Evolutionary conservation across 2,888 invertebrate genomes (phyloP).

Genomic region (Pheosia tremula): DNA sequence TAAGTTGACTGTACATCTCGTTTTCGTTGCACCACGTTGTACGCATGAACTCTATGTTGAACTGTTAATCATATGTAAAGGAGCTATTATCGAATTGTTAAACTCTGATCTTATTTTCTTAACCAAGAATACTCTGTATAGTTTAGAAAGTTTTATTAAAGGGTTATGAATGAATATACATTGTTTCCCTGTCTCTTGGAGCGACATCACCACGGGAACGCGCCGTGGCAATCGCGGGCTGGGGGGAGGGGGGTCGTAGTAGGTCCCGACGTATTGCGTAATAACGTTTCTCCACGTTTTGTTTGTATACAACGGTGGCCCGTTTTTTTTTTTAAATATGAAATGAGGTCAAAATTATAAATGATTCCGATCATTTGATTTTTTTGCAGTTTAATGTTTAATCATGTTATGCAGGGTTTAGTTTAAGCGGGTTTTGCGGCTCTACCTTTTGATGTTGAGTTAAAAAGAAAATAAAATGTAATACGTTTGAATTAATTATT

Average conservation of each 20-base stretch:
- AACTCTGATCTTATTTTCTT: constrained; percentile 3
- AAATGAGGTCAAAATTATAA: too few relatives aligned
- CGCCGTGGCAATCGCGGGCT: constrained; percentile 22
- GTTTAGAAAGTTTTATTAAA: constrained; percentile 49
- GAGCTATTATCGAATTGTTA: constrained; percentile 14
- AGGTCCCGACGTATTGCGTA: constrained; percentile 30
- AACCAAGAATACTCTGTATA: constrained; percentile 39
- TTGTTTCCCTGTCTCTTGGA: constrained; percentile 37
- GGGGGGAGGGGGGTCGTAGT: constrained; percentile 34
- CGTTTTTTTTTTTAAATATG: background rate
- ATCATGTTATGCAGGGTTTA: too few relatives aligned
- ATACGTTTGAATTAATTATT: too few relatives aligned
- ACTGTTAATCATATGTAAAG: constrained; percentile 14
- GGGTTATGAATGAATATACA: constrained; percentile 51
- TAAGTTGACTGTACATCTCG: too few relatives aligned
- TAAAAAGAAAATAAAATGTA: too few relatives aligned
- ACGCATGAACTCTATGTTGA: background rate
- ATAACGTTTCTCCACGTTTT: constrained; percentile 22
- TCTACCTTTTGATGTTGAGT: too few relatives aligned
- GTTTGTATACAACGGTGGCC: constrained; percentile 38
- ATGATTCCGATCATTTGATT: too few relatives aligned
- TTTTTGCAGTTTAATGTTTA: too few relatives aligned
- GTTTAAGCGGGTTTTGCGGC: too few relatives aligned
- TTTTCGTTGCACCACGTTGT: too few relatives aligned
- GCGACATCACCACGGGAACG: constrained; percentile 15